These are phyloP conservation scores for Pentalonia nigronervosa DNA, from an alignment of 1,140 invertebrate genomes.

Conservation along the genomic window DNA sequence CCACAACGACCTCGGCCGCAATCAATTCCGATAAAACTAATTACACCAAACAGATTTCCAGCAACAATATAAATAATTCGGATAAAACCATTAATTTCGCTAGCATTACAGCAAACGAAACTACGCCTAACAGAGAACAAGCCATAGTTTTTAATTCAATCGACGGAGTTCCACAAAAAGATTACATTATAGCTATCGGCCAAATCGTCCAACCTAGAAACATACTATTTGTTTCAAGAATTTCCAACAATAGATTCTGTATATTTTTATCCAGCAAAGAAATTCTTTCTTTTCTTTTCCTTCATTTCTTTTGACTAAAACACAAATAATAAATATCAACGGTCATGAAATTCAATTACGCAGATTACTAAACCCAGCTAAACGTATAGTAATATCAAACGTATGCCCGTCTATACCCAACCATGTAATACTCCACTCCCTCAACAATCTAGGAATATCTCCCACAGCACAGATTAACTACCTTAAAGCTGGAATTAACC, in stretches of 20 bases:
- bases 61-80: background rate
- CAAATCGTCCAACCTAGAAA: background rate
- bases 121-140: background rate
- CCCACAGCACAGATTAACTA: background rate
- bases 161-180: slow-evolving; percentile 16
- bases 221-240: background rate
- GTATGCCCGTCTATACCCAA: slow-evolving; percentile 7
- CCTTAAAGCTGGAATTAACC: too few relatives aligned
- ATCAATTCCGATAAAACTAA: background rate
- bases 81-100: slow-evolving; percentile 11
- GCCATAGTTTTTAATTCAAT: background rate
- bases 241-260: too few relatives aligned
- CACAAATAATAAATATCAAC: background rate
- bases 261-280: background rate
- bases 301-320: background rate
- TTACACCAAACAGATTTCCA: background rate
- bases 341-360: background rate
- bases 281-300: too few relatives aligned
- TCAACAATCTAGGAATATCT: background rate
- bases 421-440: background rate
- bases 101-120: background rate
- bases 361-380: slow-evolving; percentile 3
- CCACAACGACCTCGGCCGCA: background rate
- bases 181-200: slow-evolving; percentile 7
- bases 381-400: slow-evolving; percentile 20